Base-by-base conservation (phyloP, 1,140 invertebrate species). In the Drosophila dunni region DNA sequence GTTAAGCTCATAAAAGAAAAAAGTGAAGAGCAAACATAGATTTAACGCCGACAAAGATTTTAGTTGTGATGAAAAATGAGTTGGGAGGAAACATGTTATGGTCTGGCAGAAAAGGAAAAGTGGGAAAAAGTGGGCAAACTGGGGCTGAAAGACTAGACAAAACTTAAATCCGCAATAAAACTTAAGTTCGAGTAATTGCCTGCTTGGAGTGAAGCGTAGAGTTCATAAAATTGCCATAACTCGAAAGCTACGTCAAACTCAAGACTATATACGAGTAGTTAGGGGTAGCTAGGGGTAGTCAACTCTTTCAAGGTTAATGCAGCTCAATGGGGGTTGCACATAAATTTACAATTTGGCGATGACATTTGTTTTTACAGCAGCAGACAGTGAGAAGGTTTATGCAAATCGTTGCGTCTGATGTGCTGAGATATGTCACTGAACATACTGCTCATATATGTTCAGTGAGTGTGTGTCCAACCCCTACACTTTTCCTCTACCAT, bases 141-240 rank as follows among this genome's bases (percentile, higher is more conserved):
- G 24, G 0, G 24, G 6, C 24, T 29, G 6, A 29, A 29, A 50
- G 42, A 29, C 58, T 34, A 57, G 42, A 33, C 53, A 38, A 44
- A 38, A 36, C 36, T 45, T 67, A 53, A 76, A 72, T 64, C 51
- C 20, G 42, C 70, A 85, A 81, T 81, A 86, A 78, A 81, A 86
- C 75, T 72, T 70, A 79, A 85, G 62, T 78, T 58, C 33, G 54
- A 78, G 82, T 86, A 86, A 86, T 86, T 82, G 83, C 67, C 54
- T 48, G 20, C 54, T 60, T 57, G 57, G 57, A 36, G 54, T 29
- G 56, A 20, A 46, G 17, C 60, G 50, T 65, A 54, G 56, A 81
- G 54, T 86, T 88, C 73, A 79, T 79, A 79, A 79, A 86, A 86
- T 77, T 54, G 72, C 65, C 79, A 82, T 86, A 86, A 79, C 83